Conservation (phyloP, 2,888 invertebrate genomes). For the Steromphala cineraria region DNA sequence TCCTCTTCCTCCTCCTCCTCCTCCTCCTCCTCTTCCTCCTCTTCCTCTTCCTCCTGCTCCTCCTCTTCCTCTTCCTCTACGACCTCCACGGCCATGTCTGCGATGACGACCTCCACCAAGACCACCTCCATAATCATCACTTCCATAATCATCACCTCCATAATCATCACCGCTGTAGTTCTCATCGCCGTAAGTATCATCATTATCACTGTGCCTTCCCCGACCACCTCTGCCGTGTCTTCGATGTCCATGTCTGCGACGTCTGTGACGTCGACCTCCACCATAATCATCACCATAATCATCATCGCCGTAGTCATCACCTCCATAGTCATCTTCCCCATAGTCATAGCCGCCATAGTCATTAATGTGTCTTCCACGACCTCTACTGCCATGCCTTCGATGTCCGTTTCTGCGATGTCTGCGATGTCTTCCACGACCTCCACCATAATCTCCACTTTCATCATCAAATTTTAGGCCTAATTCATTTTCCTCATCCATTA, state of each 20-base stretch:
- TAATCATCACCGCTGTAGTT: background rate
- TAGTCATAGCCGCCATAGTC: background rate
- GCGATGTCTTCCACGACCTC: background rate
- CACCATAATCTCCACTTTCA: too few relatives aligned
- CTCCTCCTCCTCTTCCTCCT: background rate
- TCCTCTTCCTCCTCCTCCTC: background rate
- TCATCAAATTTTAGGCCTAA: too few relatives aligned
- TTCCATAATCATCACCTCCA: too few relatives aligned
- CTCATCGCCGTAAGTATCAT: background rate
- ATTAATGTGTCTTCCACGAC: too few relatives aligned
- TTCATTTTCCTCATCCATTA: conserved; percentile 1
- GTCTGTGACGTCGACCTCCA: background rate
- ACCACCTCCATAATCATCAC: background rate
- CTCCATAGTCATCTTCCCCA: background rate
- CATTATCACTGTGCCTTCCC: too few relatives aligned
- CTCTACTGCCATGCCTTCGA: too few relatives aligned
- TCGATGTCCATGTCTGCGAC: background rate
- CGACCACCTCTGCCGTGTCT: too few relatives aligned
- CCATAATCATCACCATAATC: background rate
- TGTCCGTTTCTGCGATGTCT: too few relatives aligned
- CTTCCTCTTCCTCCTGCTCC: background rate
- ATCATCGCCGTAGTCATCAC: too few relatives aligned
- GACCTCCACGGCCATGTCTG: background rate
- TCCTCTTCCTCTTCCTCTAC: background rate
- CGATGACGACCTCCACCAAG: background rate